A percentile compares a stretch with the other conserved stretches of the same genome.
Conservation (phyloP, 2,797 vertebrate genomes). For the Gobio occitaniae region DNA sequence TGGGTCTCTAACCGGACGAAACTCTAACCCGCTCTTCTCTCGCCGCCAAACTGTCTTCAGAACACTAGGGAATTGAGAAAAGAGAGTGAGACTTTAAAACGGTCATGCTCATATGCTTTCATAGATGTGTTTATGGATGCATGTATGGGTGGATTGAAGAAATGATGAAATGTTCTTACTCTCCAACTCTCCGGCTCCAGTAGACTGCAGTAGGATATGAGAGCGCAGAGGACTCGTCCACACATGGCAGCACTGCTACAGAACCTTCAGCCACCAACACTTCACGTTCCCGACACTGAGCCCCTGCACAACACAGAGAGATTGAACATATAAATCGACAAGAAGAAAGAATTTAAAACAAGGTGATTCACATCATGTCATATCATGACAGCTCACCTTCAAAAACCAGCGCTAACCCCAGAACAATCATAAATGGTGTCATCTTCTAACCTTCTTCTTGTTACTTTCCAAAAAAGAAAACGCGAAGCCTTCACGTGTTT, state of each 20-base stretch:
- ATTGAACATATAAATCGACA: neutral
- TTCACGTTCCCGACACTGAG: neutral
- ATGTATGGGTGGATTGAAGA: neutral
- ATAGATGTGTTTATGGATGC: neutral
- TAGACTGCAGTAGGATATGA: constrained; percentile 17
- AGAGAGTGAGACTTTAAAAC: neutral
- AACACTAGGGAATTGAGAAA: constrained; percentile 13
- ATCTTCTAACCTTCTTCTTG: neutral
- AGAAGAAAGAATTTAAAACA: neutral
- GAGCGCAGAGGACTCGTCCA: neutral
- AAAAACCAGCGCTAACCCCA: constrained; percentile 55
- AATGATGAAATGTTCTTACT: constrained; percentile 40
- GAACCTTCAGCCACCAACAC: constrained; percentile 53
- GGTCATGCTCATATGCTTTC: neutral
- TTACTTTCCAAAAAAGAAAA: neutral
- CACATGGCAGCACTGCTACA: constrained; percentile 55
- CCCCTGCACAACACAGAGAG: constrained; percentile 38
- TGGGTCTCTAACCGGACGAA: constrained; percentile 58
- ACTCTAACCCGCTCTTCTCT: constrained; percentile 73
- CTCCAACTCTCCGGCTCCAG: constrained; percentile 45
- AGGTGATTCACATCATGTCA: neutral
- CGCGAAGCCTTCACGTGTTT: constrained; percentile 18
- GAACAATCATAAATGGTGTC: constrained; percentile 59
- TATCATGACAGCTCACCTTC: constrained; percentile 66
- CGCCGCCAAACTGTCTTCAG: constrained; percentile 76